These are phyloP conservation scores for Carassius gibelio DNA, from an alignment of 2,113 vertebrate species.

Conservation along the genomic window DNA sequence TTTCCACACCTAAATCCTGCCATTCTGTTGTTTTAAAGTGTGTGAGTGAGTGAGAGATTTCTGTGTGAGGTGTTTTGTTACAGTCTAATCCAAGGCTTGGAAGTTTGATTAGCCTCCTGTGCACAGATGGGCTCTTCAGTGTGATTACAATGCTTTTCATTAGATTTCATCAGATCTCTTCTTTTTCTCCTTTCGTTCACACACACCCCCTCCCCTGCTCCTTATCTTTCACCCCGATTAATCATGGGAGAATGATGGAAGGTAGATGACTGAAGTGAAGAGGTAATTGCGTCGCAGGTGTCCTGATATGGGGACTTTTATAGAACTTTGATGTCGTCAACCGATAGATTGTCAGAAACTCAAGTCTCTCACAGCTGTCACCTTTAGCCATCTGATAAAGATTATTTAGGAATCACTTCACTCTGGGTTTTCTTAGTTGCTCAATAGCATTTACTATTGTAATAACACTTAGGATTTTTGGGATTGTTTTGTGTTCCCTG, in stretches of 20 bases:
- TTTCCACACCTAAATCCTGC: neutral
- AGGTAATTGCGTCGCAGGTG: constrained; percentile 48
- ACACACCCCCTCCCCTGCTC: neutral
- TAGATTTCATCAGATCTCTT: constrained; percentile 54
- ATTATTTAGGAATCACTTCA: neutral
- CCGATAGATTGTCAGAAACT: neutral
- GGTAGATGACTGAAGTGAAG: constrained; percentile 18
- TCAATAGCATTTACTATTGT: neutral
- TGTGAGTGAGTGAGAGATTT: neutral
- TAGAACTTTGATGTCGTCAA: neutral
- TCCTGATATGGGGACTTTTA: neutral
- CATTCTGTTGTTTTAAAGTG: neutral
- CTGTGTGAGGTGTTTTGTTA: constrained; percentile 23
- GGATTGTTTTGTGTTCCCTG: too few species aligned
- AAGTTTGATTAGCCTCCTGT: constrained; percentile 50
- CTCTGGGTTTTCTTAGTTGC: neutral
- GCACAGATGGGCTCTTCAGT: constrained; percentile 52
- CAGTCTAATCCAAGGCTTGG: neutral
- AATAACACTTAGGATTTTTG: too few species aligned
- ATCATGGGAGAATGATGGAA: constrained; percentile 30
- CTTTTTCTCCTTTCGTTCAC: constrained; percentile 26
- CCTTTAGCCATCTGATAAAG: neutral
- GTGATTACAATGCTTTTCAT: constrained; percentile 54
- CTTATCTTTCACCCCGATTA: constrained; percentile 26
- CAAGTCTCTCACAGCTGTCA: neutral